phyloP scores from a whole-genome alignment of 2,888 invertebrate genomes.

The Sylvicola cinctus region DNA sequence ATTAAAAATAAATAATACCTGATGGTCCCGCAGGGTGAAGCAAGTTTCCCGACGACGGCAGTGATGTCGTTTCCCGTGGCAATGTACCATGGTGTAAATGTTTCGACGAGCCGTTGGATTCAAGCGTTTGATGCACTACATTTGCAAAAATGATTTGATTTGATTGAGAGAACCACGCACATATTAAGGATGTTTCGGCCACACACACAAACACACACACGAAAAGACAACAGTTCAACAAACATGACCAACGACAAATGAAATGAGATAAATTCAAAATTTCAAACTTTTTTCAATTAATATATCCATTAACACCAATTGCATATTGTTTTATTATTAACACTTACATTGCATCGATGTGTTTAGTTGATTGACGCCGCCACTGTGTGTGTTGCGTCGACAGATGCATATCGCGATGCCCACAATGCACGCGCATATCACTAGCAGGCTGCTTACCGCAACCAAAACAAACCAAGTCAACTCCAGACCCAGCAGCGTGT shows the following conservation, averaged over 20 bases:
- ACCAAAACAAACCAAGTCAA: constrained; percentile 57
- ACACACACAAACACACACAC: no score
- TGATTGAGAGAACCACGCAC: no score
- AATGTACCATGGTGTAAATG: constrained; percentile 35
- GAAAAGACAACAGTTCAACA: no score
- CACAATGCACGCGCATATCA: constrained; percentile 44
- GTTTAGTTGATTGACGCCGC: constrained; percentile 29
- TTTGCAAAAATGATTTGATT: no score
- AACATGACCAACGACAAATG: no score
- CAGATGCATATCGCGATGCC: constrained; percentile 58
- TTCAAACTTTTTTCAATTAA: no score
- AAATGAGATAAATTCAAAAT: no score
- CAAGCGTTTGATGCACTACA: constrained; percentile 56
- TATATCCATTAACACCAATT: no score
- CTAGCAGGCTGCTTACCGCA: constrained; percentile 45
- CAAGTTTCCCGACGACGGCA: constrained; percentile 58
- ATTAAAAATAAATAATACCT: no score
- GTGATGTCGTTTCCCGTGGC: constrained; percentile 31
- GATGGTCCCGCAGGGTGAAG: constrained; percentile 73
- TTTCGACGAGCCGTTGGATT: constrained; percentile 46
- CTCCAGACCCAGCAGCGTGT: constrained; percentile 47
- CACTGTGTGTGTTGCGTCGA: constrained; percentile 27
- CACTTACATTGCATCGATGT: constrained; percentile 27
- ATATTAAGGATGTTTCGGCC: no score
- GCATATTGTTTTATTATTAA: no score